A percentile compares a stretch with the other conserved stretches of the same genome.
phyloP scores from a whole-genome alignment of 2,113 vertebrate species.

The Cnemophilus loriae region DNA sequence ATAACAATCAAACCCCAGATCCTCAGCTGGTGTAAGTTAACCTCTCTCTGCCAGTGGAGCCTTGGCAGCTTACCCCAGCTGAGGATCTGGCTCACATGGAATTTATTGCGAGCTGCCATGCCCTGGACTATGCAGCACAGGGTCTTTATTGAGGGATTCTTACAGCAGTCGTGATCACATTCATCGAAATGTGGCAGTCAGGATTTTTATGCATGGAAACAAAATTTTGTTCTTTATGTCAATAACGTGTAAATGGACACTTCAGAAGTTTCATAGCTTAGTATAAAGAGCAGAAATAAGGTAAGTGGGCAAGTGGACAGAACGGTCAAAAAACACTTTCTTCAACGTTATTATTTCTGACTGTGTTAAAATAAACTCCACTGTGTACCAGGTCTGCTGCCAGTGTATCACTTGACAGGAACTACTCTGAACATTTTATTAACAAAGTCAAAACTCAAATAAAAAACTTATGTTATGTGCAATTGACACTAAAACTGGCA shows the following conservation, averaged over 20 bases:
- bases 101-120: neutral
- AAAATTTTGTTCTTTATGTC: neutral
- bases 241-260: neutral
- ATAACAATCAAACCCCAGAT: neutral
- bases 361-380: neutral
- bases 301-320: neutral
- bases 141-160: neutral
- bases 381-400: neutral
- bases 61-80: neutral
- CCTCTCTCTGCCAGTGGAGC: neutral
- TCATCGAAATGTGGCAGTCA: neutral
- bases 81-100: neutral
- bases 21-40: neutral
- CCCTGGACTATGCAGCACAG: neutral
- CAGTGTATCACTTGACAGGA: neutral
- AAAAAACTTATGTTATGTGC: neutral
- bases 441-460: neutral
- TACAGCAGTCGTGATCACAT: fast-evolving
- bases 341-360: neutral
- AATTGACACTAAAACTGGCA: neutral
- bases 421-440: neutral
- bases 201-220: neutral
- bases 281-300: neutral
- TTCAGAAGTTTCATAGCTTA: neutral
- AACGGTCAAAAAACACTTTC: neutral